Percentiles rank a stretch among this genome's conserved stretches.
Conservation (phyloP, 2,888 invertebrate genomes). For the Ochropleura plecta region DNA sequence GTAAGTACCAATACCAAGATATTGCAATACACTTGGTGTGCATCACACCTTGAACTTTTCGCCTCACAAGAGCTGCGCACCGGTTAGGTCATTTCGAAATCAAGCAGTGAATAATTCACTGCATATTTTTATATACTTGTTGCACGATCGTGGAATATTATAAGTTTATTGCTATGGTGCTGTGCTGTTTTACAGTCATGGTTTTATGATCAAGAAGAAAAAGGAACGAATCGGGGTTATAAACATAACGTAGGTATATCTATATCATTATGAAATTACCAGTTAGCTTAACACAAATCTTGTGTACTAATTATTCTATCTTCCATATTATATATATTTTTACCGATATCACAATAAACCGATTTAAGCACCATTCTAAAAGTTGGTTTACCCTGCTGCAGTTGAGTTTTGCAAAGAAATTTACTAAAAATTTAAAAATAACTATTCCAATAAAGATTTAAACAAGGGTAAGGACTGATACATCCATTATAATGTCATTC, state of each 20-base stretch:
- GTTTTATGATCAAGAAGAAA: conserved; percentile 34
- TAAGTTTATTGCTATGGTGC: conserved; percentile 37
- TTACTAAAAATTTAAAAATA: background rate
- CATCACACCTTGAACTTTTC: conserved; percentile 82
- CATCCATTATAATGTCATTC: background rate
- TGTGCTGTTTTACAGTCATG: conserved; percentile 31
- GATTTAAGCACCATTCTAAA: background rate
- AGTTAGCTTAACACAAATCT: conserved; percentile 24
- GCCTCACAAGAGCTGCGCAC: conserved; percentile 67
- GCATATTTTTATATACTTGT: conserved; percentile 54
- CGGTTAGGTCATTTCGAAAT: conserved; percentile 73
- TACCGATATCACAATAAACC: background rate
- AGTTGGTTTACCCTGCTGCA: too few species aligned
- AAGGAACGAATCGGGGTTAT: conserved; percentile 8
- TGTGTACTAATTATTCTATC: conserved; percentile 6
- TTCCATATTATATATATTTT: background rate
- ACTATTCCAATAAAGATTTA: background rate
- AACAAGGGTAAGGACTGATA: background rate
- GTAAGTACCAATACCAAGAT: conserved; percentile 32
- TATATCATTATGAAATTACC: conserved; percentile 15
- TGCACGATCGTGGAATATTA: conserved; percentile 48
- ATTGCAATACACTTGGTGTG: conserved; percentile 41
- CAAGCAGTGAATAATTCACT: conserved; percentile 58
- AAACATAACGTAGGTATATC: background rate
- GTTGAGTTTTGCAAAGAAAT: background rate